Base-by-base conservation (phyloP, 2,888 invertebrate species). In the Ormyrus nitidulus region DNA sequence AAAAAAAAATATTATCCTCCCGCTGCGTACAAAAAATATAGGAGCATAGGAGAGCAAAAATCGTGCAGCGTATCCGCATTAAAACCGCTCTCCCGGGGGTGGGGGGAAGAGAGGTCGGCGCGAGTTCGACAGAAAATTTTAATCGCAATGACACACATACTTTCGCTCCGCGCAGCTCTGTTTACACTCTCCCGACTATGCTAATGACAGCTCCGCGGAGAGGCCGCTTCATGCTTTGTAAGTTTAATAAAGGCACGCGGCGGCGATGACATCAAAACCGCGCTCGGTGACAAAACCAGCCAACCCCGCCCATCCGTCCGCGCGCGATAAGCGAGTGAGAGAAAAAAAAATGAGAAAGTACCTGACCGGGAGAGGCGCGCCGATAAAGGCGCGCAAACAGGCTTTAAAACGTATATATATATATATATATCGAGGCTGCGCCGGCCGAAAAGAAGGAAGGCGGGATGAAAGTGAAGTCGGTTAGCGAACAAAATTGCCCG, bases 291-390 rank as follows among this genome's bases (percentile, higher is more conserved):
- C 64, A 69, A 70, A 70, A 70, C 46, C 46, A 34, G 34, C 34
- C 34, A 49, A 51, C 56, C 51, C 64, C 70, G 64, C 70, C 64
- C 54, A 70, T 62, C 49, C n/a, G 6, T 11, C 19, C 54, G 59
- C 6, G 51, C 51, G 56, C 58, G 49, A 8, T n/a, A 44, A 3
- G 34, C n/a, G 3, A 46, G 44, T 0, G 19, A 19, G 61, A 10
- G 13, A 11, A 34, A 65, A 61, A 73, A 78, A 68, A 72, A 72
- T 53, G 78, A 78, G 78, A 78, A 78, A 78, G 78, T 61, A 48
- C 53, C n/a, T n/a, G 70, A 13, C 48, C 34, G 34, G 34, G 34
- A 34, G 4, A 34, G 34, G 34, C 34, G 34, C 34, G 34, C 4
- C 34, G 34, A 34, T 34, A 34, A 34, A 34, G 34, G 34, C 34